Conservation (phyloP, 92 coral and sea anemone genomes). For the Heteractis magnifica region DNA sequence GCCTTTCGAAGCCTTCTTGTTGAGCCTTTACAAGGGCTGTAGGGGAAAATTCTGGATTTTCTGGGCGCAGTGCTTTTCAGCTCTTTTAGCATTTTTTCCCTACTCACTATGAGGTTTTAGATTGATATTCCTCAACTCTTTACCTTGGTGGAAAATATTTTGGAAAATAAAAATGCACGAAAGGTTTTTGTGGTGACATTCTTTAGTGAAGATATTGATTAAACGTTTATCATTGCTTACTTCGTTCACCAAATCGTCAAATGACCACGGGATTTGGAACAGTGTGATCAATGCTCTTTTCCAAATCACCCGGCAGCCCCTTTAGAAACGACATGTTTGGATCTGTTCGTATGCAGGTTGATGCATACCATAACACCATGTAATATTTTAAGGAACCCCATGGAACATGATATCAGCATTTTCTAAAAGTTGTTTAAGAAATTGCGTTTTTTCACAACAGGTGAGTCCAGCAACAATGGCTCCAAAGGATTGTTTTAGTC, state of each 20-base stretch:
- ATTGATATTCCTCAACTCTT: too few species aligned
- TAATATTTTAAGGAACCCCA: too few species aligned
- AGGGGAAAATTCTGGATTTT: too few species aligned
- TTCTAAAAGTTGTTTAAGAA: constrained; percentile 27
- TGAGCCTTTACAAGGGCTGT: too few species aligned
- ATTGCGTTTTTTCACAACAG: constrained; percentile 28
- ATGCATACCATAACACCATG: constrained; percentile 11
- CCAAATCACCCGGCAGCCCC: constrained; percentile 36
- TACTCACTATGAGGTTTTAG: too few species aligned
- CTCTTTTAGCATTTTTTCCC: too few species aligned
- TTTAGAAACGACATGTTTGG: constrained; percentile 45
- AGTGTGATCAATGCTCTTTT: constrained; percentile 8
- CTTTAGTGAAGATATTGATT: constrained; percentile 30
- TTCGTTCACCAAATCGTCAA: constrained; percentile 49
- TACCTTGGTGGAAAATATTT: constrained; percentile 7
- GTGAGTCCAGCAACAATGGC: constrained; percentile 39
- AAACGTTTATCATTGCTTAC: constrained; percentile 14
- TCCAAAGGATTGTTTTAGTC: constrained; percentile 37
- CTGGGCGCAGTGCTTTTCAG: too few species aligned
- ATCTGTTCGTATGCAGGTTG: constrained; percentile 15
- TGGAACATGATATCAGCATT: constrained; percentile 24
- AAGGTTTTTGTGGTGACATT: constrained; percentile 42
- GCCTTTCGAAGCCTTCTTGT: too few species aligned
- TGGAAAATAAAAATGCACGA: constrained; percentile 25
- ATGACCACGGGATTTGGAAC: constrained; percentile 30